Evolutionary conservation across 64 coral and sea anemone genomes (phyloP).

Genomic region (Montipora sp.): DNA sequence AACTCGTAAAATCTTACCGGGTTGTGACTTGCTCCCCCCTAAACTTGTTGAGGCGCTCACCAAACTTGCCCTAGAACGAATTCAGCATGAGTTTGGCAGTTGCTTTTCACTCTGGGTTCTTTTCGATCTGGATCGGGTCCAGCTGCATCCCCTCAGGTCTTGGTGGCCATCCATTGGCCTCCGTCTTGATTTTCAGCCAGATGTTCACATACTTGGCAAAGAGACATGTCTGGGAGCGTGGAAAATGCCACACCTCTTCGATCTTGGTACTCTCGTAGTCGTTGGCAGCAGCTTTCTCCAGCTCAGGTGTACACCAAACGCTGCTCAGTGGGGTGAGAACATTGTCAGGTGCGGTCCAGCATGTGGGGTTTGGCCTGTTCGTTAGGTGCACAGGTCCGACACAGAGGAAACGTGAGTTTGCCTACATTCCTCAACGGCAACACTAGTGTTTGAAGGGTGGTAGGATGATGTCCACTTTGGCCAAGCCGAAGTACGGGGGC

Average conservation of each 20-base stretch:
- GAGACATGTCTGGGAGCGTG: not conserved
- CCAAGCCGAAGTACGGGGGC: not conserved
- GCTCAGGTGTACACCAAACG: not conserved
- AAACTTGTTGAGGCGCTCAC: not conserved
- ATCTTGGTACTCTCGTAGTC: too few species aligned
- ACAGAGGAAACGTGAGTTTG: slow-evolving; percentile 38
- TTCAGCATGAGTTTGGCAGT: not conserved
- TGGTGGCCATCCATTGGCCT: not conserved
- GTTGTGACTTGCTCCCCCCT: not conserved
- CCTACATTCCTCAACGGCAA: not conserved
- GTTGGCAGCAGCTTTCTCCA: too few species aligned
- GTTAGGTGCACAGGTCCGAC: too few species aligned
- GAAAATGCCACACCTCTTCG: too few species aligned
- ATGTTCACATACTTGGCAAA: not conserved
- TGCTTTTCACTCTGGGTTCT: not conserved
- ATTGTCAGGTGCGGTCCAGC: not conserved
- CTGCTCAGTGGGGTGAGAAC: not conserved
- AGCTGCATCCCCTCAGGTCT: not conserved
- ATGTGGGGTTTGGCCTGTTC: not conserved
- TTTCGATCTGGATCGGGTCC: not conserved
- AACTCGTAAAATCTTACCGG: not conserved
- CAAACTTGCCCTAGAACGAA: slow-evolving; percentile 2
- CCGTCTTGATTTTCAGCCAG: too few species aligned
- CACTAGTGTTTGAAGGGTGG: not conserved
- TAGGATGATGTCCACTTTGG: not conserved